Percentiles rank a stretch among this genome's conserved stretches.
These are phyloP conservation scores for Elgaria multicarinata DNA, from an alignment of 2,113 vertebrate species.

Conservation along the genomic window DNA sequence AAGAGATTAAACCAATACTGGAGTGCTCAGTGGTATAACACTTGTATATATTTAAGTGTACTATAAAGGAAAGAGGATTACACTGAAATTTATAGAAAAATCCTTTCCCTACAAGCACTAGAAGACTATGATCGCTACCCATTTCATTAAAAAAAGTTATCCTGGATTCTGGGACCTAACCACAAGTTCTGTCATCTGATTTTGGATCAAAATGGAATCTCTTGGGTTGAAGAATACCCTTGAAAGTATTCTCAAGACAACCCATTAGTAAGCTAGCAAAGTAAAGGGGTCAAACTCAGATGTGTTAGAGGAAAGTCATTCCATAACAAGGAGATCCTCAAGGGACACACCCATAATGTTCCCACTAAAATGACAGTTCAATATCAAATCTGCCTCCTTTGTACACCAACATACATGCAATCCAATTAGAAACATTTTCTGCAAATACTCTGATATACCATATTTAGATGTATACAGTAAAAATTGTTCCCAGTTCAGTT, in stretches of 20 bases:
- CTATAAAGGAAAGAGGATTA: slow-evolving; percentile 28
- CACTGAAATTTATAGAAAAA: slow-evolving; percentile 28
- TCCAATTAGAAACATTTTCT: background rate
- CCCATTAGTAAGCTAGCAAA: background rate
- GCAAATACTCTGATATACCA: too few species aligned
- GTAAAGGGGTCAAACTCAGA: background rate
- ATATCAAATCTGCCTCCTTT: background rate
- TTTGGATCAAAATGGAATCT: slow-evolving; percentile 46
- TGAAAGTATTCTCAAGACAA: slow-evolving; percentile 25
- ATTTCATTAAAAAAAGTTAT: background rate
- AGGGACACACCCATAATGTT: background rate
- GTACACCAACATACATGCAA: background rate
- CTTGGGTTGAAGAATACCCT: background rate
- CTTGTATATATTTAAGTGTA: slow-evolving; percentile 34
- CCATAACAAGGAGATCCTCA: background rate
- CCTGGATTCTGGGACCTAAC: slow-evolving; percentile 31
- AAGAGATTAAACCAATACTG: slow-evolving; percentile 33
- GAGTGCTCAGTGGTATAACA: slow-evolving; percentile 11
- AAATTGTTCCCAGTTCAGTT: background rate
- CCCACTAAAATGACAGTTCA: background rate
- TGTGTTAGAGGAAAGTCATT: background rate
- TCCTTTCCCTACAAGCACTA: slow-evolving; percentile 16
- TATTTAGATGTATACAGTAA: background rate
- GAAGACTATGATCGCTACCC: slow-evolving; percentile 19
- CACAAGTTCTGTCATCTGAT: slow-evolving; percentile 16